Conservation (phyloP, 2,113 vertebrate genomes). For the Gasterosteus aculeatus region DNA sequence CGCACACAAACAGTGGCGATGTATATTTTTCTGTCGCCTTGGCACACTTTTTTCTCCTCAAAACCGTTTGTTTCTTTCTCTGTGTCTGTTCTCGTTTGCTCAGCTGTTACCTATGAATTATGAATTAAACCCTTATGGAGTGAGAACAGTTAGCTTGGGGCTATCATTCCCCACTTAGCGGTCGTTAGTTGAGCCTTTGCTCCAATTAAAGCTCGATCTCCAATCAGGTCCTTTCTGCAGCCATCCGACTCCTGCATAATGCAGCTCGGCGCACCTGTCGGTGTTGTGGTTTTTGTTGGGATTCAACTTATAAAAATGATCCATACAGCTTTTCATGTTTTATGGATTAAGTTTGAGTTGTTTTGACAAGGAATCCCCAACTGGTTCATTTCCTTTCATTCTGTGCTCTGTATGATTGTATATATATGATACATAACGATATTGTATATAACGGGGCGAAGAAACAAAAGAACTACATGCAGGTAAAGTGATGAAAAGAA, state of each 20-base stretch:
- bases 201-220: conserved; percentile 71
- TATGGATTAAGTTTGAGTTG: background rate
- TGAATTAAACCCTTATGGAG: conserved; percentile 78
- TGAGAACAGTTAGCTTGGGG: conserved; percentile 75
- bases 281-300: background rate
- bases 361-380: background rate
- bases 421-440: too few species aligned
- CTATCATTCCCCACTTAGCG: conserved; percentile 73
- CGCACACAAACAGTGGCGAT: conserved; percentile 20
- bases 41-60: conserved; percentile 39
- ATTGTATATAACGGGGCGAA: too few species aligned
- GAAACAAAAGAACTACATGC: background rate
- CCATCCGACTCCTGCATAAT: conserved; percentile 64
- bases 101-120: conserved; percentile 78
- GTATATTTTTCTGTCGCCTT: conserved; percentile 38
- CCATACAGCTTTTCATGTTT: background rate
- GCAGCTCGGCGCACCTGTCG: conserved; percentile 60
- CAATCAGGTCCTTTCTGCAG: conserved; percentile 59
- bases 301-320: conserved; percentile 19
- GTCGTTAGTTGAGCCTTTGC: conserved; percentile 76
- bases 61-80: conserved; percentile 31
- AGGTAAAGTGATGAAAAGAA: background rate
- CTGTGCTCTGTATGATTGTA: background rate
- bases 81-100: conserved; percentile 70
- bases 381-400: background rate